Evolutionary conservation across 2,797 vertebrate species (phyloP).

Genomic region (Esox masquinongy): DNA sequence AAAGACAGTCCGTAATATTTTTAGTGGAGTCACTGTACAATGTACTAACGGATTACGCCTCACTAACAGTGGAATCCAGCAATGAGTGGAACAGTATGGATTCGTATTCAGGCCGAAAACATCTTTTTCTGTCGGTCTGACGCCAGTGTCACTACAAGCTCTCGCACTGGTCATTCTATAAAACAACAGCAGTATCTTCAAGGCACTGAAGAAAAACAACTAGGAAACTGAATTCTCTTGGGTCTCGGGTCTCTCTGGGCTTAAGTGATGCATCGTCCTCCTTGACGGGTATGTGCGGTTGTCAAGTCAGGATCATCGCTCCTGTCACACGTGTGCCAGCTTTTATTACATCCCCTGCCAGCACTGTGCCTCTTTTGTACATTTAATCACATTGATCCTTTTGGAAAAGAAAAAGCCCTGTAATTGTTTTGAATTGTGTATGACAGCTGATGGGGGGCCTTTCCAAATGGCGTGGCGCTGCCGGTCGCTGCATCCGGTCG

Average conservation of each 20-base stretch:
- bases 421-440: too few species aligned
- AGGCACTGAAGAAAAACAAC: constrained; percentile 28
- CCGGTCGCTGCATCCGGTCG: too few species aligned
- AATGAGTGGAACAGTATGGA: neutral
- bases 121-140: neutral
- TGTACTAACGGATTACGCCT: neutral
- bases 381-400: constrained; percentile 55
- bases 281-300: constrained; percentile 62
- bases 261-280: constrained; percentile 57
- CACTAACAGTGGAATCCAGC: neutral
- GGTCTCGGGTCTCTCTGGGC: constrained; percentile 55
- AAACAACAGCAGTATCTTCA: constrained; percentile 27
- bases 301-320: constrained; percentile 74
- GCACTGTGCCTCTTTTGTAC: constrained; percentile 49
- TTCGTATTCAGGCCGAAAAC: constrained; percentile 4
- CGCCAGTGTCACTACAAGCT: neutral
- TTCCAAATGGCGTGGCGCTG: too few species aligned
- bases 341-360: constrained; percentile 69
- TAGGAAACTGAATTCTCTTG: constrained; percentile 36
- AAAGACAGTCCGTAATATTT: neutral
- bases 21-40: neutral
- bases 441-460: too few species aligned
- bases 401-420: too few species aligned
- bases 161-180: constrained; percentile 15
- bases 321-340: constrained; percentile 68